Base-by-base conservation (phyloP, 2,113 vertebrate genomes). In the Oncorhynchus kisutch region DNA sequence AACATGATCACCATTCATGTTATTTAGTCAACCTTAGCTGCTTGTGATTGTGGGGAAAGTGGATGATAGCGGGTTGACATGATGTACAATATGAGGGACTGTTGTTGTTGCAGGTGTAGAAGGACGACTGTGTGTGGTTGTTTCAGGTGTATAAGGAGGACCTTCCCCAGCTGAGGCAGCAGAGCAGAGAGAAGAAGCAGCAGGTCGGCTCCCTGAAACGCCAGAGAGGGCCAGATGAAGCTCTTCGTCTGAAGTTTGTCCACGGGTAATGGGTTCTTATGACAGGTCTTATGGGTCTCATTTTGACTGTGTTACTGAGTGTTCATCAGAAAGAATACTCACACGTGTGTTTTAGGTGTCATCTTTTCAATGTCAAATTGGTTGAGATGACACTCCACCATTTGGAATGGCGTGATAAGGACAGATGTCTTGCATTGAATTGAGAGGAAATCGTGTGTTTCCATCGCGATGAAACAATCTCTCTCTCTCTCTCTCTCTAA, bases 121-220 rank as follows among this genome's bases (percentile, higher is more conserved):
- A 71, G 59, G 74, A 70, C 62, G 64, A 22, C 39, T 75, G 20
- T 76, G 71, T 73, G 73, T 68, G 67, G 57, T 75, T 66, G 22
- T 60, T 62, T 22, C 81, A 95, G 95, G 94, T 95, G 91, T 95
- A 95, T 93, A 95, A 95, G 93, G 95, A 95, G 95, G 95, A 95
- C 88, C 94, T 95, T 94, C 95, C 94, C 94, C 95, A 95, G 90
- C 94, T 95, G 85, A 95, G 94, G 91, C 94, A 95, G 84, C 95
- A 95, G 92, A 94, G 90, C 84, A 94, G 94, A 91, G 94, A 95
- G 88, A 95, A 94, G 91, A 94, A 93, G 83, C 94, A 92, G 16
- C 79, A 92, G 85, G 90, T 92, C 86, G 90, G 94, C 88, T 94
- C 93, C 85, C 92, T 95, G 29, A 95, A 95, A 86, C 87, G 94